Evolutionary conservation across 1,140 invertebrate genomes (phyloP), one percentile per base, ranked within the genome.

Genomic region (Adoxophyes honmai): DNA sequence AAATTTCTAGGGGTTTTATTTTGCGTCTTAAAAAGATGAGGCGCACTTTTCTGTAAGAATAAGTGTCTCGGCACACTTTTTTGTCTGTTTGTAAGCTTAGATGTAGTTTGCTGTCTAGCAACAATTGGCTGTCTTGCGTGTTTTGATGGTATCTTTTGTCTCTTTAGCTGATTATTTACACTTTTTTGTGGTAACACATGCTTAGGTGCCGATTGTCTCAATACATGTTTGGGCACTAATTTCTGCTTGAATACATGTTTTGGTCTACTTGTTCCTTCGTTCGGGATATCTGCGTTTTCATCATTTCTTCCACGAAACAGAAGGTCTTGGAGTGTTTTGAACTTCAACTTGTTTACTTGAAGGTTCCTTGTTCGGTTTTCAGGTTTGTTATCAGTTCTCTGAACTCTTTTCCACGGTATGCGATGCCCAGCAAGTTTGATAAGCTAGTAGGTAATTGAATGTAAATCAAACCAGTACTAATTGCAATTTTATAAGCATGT

Each of bases 381-480:
- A 14, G 28, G 18, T 11, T 13, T 51, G n/a, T 53, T 21, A 15
- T 52, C 48, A n/a, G 59, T 68, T 59, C 44, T 60, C 56, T 63
- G 55, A 18, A 68, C 51, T 38, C 15, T 33, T 61, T 70, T 81
- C 83, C 83, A 86, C 42, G 73, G 74, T 55, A 86, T 81, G 38
- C 60, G 60, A 59, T 83, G 80, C 52, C 83, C 83, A 62, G 73
- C 80, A n/a, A 73, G 9, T 55, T 55, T 71, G 21, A 28, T 9
- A 48, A 3, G 42, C 42, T 48, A 48, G 5, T 48, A 28, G 21
- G 21, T 28, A 28, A 28, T 28, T 28, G 6, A 28, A 28, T 28
- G 6, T 28, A 3, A 28, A 28, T 28, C 21, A 28, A 28, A 28
- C 21, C 2, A 3, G 21, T 28, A 28, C 21, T 28, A 28, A 28